These are phyloP conservation scores for Athrips mouffetella DNA, from an alignment of 2,888 invertebrate genomes.

Conservation along the genomic window DNA sequence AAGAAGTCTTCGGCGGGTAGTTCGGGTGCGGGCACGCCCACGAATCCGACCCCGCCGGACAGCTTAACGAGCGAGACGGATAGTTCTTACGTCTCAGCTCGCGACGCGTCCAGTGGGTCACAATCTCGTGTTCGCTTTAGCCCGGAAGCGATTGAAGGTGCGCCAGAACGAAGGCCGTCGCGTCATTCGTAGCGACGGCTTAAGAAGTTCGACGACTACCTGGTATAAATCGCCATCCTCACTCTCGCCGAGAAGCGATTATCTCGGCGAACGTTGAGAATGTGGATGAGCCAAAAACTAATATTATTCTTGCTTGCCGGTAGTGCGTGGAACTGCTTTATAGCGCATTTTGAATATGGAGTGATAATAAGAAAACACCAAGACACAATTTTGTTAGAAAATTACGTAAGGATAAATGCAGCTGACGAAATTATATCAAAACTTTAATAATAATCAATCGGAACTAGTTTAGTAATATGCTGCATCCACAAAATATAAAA, in stretches of 20 bases:
- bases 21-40: slow-evolving; percentile 85
- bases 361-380: background rate
- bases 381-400: background rate
- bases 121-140: slow-evolving; percentile 87
- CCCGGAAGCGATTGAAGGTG: slow-evolving; percentile 83
- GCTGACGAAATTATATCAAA: too few relatives aligned
- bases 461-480: background rate
- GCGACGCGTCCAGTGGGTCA: slow-evolving; percentile 84
- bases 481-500: background rate
- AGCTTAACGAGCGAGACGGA: slow-evolving; percentile 90
- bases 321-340: slow-evolving; percentile 46
- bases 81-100: slow-evolving; percentile 92
- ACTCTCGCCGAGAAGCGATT: too few relatives aligned
- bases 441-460: background rate
- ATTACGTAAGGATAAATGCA: background rate
- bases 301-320: slow-evolving; percentile 23
- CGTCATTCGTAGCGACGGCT: slow-evolving; percentile 72
- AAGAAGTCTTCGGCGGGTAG: slow-evolving; percentile 78
- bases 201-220: slow-evolving; percentile 71
- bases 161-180: slow-evolving; percentile 42
- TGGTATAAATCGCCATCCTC: slow-evolving; percentile 64
- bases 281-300: too few relatives aligned
- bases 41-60: slow-evolving; percentile 91
- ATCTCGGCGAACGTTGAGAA: too few relatives aligned
- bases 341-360: slow-evolving; percentile 26